Conservation (phyloP, 92 coral and sea anemone genomes). For the Paragorgia papillata region DNA sequence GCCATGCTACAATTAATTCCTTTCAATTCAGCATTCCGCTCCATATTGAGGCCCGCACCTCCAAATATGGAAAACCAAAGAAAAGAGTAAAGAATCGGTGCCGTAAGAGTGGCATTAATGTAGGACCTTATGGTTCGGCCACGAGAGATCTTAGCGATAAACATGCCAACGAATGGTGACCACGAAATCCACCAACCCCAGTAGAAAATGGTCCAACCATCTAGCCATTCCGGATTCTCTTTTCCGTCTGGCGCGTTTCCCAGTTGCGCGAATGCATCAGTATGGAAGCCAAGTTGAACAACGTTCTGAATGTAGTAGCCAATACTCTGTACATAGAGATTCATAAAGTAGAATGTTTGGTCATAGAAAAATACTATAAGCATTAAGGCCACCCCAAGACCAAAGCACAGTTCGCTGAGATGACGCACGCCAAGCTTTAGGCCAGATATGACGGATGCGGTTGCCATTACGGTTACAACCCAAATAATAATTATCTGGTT, state of each 20-base stretch:
- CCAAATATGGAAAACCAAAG: conserved; percentile 89
- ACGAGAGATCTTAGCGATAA: conserved; percentile 82
- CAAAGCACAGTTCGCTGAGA: conserved; percentile 79
- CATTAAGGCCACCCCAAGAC: conserved; percentile 80
- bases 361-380: conserved; percentile 81
- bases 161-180: conserved; percentile 91
- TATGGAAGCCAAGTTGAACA: conserved; percentile 87
- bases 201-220: conserved; percentile 91
- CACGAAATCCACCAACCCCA: conserved; percentile 99
- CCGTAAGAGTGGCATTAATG: conserved; percentile 78
- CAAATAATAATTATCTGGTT: conserved; percentile 83
- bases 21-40: conserved; percentile 68
- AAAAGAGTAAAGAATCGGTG: conserved; percentile 74
- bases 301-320: conserved; percentile 90
- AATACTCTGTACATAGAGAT: conserved; percentile 66
- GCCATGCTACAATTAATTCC: conserved; percentile 60
- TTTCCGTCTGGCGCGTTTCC: conserved; percentile 79
- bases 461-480: conserved; percentile 83
- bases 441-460: conserved; percentile 81
- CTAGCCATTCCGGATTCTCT: conserved; percentile 76
- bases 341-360: conserved; percentile 81
- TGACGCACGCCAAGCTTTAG: conserved; percentile 83
- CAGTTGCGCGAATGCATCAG: conserved; percentile 90
- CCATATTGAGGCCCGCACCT: conserved; percentile 81
- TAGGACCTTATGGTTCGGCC: conserved; percentile 90